Evolutionary conservation across 2,888 invertebrate species (phyloP).

Genomic region (Baccha elongata): DNA sequence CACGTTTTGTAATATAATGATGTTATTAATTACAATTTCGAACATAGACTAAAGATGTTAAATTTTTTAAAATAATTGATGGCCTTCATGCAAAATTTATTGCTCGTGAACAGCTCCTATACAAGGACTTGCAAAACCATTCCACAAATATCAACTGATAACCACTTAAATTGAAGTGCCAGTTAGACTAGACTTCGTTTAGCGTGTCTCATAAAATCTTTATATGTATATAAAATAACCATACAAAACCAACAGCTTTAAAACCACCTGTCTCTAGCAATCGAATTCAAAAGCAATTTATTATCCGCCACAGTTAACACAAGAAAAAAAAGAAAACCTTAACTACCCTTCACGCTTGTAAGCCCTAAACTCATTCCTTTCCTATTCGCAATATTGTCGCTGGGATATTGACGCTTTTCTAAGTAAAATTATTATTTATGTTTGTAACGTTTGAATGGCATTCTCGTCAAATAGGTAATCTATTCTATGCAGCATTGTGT

Average conservation of each 20-base stretch:
- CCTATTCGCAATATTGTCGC: not conserved
- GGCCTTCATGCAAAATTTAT: constrained; percentile 4
- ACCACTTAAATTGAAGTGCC: too few species aligned
- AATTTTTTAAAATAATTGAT: constrained; percentile 1
- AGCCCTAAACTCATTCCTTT: not conserved
- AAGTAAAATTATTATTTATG: not conserved
- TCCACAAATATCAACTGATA: too few species aligned
- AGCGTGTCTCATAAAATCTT: too few species aligned
- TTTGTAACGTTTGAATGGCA: not conserved
- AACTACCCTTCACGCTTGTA: not conserved
- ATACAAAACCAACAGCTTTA: constrained; percentile 2
- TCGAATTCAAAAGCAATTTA: constrained; percentile 7
- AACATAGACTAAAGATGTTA: not conserved
- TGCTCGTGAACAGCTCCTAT: too few species aligned
- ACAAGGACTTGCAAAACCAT: too few species aligned
- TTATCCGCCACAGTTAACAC: not conserved
- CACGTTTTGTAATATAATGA: not conserved
- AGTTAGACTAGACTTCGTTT: too few species aligned
- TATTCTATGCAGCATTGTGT: constrained; percentile 4
- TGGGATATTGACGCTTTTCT: not conserved
- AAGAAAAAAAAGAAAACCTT: not conserved
- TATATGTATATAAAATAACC: not conserved
- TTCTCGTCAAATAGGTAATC: constrained; percentile 12
- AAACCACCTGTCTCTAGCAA: not conserved
- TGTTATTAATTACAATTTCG: constrained; percentile 9